Evolutionary conservation across 2,888 invertebrate species (phyloP), one percentile per base, ranked within the genome.

Genomic region (Synergus japonicus): DNA sequence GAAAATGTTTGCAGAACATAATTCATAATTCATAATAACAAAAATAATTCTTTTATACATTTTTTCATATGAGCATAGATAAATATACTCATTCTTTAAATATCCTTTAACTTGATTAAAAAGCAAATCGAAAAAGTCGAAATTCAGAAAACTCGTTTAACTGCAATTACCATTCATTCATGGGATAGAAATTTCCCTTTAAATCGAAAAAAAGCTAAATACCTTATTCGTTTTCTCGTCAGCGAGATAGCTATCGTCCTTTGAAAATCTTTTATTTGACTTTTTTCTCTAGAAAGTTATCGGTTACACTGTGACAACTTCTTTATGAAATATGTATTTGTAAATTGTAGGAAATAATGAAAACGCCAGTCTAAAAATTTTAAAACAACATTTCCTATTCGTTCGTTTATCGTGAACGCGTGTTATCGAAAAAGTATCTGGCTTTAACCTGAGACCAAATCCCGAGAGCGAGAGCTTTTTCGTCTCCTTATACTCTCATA

Each of bases 351-450:
- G 43, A 22, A 67, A 46, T 43, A 67, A 67, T 46, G 67, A 46
- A 44, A 46, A 22, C 22, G n/a, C 13, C 5, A 73, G 49, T 54
- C 15, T 37, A 58, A 49, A 18, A 73, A 73, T 29, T 54, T 73
- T 73, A 73, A 49, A 54, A 73, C 49, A 73, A 10, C 73, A 41
- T 37, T 73, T 73, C 4, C 15, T 9, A 58, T 54, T 58, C 5
- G n/a, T 10, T 58, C 37, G n/a, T 73, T 73, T 58, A 54, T 73
- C 73, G 73, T 73, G 54, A 18, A 73, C 54, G 49, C 18, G 37
- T 73, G 73, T 37, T 73, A 73, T 73, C 49, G 37, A 73, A 73
- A 54, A 73, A 54, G 54, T 73, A 73, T 49, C 54, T 54, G 69
- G n/a, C 69, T 73, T n/a, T 49, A 69, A 54, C 37, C 49, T 54